phyloP scores from a whole-genome alignment of 2,888 invertebrate species.

The Thyatira batis region DNA sequence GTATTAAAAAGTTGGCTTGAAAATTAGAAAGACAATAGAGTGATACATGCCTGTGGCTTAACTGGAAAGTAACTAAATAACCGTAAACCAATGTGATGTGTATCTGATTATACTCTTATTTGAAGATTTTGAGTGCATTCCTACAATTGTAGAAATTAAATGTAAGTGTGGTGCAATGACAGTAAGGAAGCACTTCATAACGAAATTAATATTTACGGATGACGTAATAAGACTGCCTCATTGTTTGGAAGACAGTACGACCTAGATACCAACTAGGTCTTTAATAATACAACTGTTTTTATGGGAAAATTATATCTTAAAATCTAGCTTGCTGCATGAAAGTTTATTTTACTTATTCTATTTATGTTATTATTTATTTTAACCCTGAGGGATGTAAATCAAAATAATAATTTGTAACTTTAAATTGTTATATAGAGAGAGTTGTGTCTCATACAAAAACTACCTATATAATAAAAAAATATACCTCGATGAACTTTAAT shows the following conservation, averaged over 20 bases:
- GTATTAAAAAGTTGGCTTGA: constrained; percentile 15
- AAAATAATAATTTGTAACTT: background rate
- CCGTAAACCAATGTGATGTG: background rate
- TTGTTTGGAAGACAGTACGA: background rate
- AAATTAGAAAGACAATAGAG: constrained; percentile 24
- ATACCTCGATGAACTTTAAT: background rate
- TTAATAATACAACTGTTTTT: background rate
- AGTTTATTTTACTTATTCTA: background rate
- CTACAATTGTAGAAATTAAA: background rate
- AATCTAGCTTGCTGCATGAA: background rate
- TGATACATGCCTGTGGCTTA: constrained; percentile 37
- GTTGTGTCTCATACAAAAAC: background rate
- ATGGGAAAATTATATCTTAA: background rate
- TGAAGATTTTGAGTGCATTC: background rate
- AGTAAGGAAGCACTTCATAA: background rate
- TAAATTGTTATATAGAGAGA: background rate
- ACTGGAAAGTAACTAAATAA: constrained; percentile 13
- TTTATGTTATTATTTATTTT: background rate
- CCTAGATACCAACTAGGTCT: background rate
- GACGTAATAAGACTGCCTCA: background rate
- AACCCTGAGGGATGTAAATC: background rate
- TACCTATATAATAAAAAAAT: background rate
- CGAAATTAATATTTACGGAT: background rate
- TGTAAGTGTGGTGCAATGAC: background rate
- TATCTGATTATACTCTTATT: constrained; percentile 32